These are phyloP conservation scores for Myxocyprinus asiaticus DNA, from an alignment of 2,113 vertebrate species.

Conservation along the genomic window DNA sequence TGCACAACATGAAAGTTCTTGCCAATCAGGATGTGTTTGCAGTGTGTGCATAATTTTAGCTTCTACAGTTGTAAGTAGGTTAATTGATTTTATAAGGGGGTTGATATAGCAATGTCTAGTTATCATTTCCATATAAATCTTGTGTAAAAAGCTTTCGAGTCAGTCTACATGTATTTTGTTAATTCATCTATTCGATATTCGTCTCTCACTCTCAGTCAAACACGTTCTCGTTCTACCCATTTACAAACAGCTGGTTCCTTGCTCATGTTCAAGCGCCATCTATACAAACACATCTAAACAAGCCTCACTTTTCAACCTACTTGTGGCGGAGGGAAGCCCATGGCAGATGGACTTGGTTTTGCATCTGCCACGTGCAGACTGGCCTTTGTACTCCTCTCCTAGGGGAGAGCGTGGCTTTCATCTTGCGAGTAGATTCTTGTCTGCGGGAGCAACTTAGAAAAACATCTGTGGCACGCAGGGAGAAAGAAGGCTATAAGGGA, in stretches of 20 bases:
- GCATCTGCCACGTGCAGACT: conserved; percentile 98
- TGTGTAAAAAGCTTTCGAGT: not conserved
- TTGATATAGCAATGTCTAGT: conserved; percentile 11
- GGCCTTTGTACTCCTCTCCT: conserved; percentile 99
- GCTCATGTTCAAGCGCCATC: conserved; percentile 81
- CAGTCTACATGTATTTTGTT: conserved; percentile 3
- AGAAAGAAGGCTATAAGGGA: conserved; percentile 37
- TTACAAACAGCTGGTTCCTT: conserved; percentile 76
- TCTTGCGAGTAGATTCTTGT: conserved; percentile 99
- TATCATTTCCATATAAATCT: conserved; percentile 14
- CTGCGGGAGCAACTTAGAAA: conserved; percentile 98
- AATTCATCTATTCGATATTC: not conserved
- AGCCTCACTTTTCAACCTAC: conserved; percentile 69
- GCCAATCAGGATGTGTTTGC: conserved; percentile 48
- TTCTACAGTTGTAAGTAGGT: not conserved
- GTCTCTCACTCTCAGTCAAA: not conserved
- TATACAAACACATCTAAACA: conserved; percentile 70
- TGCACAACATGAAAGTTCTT: conserved; percentile 76
- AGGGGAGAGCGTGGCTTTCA: conserved; percentile 96
- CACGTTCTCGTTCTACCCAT: conserved; percentile 41
- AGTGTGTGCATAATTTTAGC: not conserved
- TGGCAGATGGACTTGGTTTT: conserved; percentile 98
- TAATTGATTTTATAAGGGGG: conserved; percentile 26
- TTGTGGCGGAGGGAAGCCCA: conserved; percentile 92
- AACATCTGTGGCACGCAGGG: conserved; percentile 99